Conservation (phyloP, 2,113 vertebrate species). For the Pedetes capensis region DNA sequence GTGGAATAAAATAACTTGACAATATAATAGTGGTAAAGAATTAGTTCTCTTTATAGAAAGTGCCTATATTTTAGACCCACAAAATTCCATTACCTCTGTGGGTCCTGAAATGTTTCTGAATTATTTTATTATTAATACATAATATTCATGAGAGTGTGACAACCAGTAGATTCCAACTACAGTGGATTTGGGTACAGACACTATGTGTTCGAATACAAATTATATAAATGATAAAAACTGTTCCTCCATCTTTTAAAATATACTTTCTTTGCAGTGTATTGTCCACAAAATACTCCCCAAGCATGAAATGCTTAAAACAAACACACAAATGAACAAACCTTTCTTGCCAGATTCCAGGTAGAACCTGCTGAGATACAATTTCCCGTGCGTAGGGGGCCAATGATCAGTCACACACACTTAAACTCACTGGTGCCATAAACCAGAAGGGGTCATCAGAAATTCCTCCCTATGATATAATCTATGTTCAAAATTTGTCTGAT, state of each 20-base stretch:
- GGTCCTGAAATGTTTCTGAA: constrained; percentile 42
- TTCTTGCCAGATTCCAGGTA: constrained; percentile 68
- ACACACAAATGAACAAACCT: constrained; percentile 40
- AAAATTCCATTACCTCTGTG: neutral
- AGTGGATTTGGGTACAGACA: neutral
- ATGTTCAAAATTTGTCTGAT: constrained; percentile 73
- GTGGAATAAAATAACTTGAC: neutral
- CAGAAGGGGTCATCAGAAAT: constrained; percentile 76
- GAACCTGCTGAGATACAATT: constrained; percentile 83
- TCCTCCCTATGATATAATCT: constrained; percentile 79
- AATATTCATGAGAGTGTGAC: neutral
- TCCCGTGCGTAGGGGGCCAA: constrained; percentile 72
- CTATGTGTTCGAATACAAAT: neutral
- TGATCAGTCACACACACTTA: constrained; percentile 75
- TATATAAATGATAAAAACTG: constrained; percentile 46
- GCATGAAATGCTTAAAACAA: constrained; percentile 43
- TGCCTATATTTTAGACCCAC: neutral
- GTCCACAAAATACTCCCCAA: constrained; percentile 20
- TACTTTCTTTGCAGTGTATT: constrained; percentile 36
- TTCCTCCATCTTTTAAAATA: constrained; percentile 35
- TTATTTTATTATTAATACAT: constrained; percentile 58
- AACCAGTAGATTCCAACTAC: neutral
- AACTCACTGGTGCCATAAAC: constrained; percentile 80
- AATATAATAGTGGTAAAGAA: neutral
- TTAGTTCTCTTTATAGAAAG: neutral